These are phyloP conservation scores for Drosophila niveifrons DNA, from an alignment of 2,888 invertebrate species.

Conservation along the genomic window DNA sequence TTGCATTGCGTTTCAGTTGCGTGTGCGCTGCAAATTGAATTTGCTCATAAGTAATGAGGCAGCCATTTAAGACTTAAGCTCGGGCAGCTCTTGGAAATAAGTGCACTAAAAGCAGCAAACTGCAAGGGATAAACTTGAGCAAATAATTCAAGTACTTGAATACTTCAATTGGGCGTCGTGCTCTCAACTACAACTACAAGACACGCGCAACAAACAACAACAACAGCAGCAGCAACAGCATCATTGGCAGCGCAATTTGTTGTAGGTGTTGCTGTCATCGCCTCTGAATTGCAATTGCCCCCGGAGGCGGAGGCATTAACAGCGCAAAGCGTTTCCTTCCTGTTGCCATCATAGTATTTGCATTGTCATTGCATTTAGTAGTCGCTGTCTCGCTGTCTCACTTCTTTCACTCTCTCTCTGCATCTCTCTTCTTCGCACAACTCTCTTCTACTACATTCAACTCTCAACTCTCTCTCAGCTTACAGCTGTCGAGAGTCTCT, in stretches of 20 bases:
- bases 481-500: constrained; percentile 15
- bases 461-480: constrained; percentile 20
- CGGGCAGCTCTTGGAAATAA: not conserved
- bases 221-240: constrained; percentile 6
- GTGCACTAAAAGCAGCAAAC: not conserved
- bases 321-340: constrained; percentile 60
- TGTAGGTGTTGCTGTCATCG: constrained; percentile 38
- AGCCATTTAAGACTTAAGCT: not conserved
- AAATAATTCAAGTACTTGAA: constrained; percentile 14
- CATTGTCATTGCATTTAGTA: constrained; percentile 43
- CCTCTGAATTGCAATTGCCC: constrained; percentile 23
- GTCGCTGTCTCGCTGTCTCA: not conserved
- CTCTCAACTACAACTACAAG: not conserved
- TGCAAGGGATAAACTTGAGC: constrained; percentile 12
- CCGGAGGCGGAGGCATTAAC: constrained; percentile 36
- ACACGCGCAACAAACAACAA: constrained; percentile 3
- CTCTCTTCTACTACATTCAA: not conserved
- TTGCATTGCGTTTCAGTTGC: too few species aligned
- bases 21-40: not conserved
- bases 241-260: constrained; percentile 19
- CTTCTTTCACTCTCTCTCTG: too few species aligned
- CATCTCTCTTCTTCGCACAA: not conserved
- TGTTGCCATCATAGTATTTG: constrained; percentile 35
- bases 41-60: not conserved
- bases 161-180: constrained; percentile 12